These are phyloP conservation scores for Pteria penguin DNA, from an alignment of 2,888 invertebrate genomes.

Conservation along the genomic window DNA sequence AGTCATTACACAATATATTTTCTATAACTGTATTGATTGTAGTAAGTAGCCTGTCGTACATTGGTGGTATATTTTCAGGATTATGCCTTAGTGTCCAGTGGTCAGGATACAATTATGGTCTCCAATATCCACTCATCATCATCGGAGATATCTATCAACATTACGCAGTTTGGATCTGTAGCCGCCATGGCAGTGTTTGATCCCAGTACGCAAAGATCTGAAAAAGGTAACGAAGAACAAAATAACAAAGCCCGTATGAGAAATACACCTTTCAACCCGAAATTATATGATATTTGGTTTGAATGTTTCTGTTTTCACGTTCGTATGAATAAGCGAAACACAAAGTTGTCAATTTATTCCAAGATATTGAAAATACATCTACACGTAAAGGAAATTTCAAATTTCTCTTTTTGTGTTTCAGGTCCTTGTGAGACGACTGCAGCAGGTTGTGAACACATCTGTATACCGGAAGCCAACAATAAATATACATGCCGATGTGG, in stretches of 20 bases:
- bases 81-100: background rate
- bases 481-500: constrained; percentile 13
- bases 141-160: constrained; percentile 1
- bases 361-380: too few species aligned
- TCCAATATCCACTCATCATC: constrained; percentile 5
- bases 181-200: constrained; percentile 12
- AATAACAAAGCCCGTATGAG: too few species aligned
- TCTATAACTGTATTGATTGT: too few species aligned
- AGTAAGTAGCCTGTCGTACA: too few species aligned
- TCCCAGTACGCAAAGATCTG: constrained; percentile 9
- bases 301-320: too few species aligned
- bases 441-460: constrained; percentile 25
- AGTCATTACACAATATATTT: too few species aligned
- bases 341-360: too few species aligned
- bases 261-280: too few species aligned
- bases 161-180: background rate
- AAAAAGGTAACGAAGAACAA: constrained; percentile 4
- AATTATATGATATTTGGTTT: too few species aligned
- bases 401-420: too few species aligned
- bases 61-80: constrained; percentile 10
- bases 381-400: too few species aligned
- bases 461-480: constrained; percentile 5
- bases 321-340: too few species aligned
- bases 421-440: constrained; percentile 11
- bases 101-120: background rate